Conservation (phyloP, 2,797 vertebrate species). For the Myoxocephalus aenaeus region DNA sequence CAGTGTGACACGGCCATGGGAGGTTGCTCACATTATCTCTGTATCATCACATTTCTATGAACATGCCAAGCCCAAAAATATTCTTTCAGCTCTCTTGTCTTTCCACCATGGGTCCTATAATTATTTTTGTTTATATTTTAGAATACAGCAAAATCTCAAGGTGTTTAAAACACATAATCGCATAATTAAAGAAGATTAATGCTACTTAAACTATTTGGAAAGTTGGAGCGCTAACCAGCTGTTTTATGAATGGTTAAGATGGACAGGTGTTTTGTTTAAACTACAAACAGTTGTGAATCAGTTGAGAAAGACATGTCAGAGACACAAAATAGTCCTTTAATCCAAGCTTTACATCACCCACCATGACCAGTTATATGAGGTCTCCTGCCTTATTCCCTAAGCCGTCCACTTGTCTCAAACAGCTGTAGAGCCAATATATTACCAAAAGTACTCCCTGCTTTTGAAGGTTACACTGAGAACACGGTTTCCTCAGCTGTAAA, state of each 20-base stretch:
- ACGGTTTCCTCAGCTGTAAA: slow-evolving; percentile 21
- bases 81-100: slow-evolving; percentile 13
- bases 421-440: slow-evolving; percentile 43
- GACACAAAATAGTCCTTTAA: slow-evolving; percentile 37
- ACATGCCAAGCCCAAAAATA: slow-evolving; percentile 14
- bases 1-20: slow-evolving; percentile 40
- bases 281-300: neutral
- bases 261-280: neutral
- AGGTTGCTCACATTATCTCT: slow-evolving; percentile 51
- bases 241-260: neutral
- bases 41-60: slow-evolving; percentile 42
- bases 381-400: slow-evolving; percentile 20
- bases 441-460: slow-evolving; percentile 21
- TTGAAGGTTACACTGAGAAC: slow-evolving; percentile 29
- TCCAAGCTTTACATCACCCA: slow-evolving; percentile 45
- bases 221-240: neutral
- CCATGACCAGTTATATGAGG: slow-evolving; percentile 31
- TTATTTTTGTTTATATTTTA: neutral
- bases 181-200: too few relatives aligned
- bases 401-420: slow-evolving; percentile 24
- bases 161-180: neutral
- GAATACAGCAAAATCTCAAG: neutral
- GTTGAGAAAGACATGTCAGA: neutral
- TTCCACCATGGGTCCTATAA: neutral
- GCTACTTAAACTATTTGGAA: neutral